phyloP scores from a whole-genome alignment of 2,797 vertebrate genomes.

The Propithecus deckenii region DNA sequence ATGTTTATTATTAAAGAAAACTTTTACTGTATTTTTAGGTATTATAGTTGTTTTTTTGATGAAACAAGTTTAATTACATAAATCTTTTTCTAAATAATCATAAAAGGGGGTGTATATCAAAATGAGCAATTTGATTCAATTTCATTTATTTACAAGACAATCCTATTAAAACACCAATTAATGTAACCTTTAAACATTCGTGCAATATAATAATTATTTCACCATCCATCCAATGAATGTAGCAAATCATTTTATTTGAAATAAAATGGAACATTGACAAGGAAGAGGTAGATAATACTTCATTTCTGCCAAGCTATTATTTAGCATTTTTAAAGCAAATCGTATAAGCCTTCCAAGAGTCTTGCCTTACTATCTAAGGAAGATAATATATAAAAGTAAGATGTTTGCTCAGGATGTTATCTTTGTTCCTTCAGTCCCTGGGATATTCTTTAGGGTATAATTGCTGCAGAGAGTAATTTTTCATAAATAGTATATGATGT shows the following conservation, averaged over 20 bases:
- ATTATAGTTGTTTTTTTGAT: neutral
- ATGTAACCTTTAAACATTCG: neutral
- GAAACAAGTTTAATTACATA: neutral
- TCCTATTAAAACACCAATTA: neutral
- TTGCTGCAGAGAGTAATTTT: constrained; percentile 39
- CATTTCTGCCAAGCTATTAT: neutral
- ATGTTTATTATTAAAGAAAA: neutral
- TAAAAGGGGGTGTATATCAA: neutral
- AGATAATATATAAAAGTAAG: neutral
- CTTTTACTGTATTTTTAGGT: neutral
- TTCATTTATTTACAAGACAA: constrained; percentile 23
- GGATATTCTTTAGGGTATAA: constrained; percentile 44
- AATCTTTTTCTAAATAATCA: neutral
- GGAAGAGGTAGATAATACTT: neutral
- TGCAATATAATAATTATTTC: neutral
- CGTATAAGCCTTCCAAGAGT: neutral
- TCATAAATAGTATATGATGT: constrained; percentile 30
- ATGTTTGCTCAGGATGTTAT: neutral
- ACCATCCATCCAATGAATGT: neutral
- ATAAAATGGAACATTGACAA: constrained; percentile 3
- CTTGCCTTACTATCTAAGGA: neutral
- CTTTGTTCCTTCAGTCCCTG: constrained; percentile 30
- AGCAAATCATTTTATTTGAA: neutral
- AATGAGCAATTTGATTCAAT: neutral
- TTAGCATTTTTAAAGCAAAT: neutral